Evolutionary conservation across 2,797 vertebrate genomes (phyloP), one percentile per base, ranked within the genome.

Genomic region (Tauraco hartlaubi): DNA sequence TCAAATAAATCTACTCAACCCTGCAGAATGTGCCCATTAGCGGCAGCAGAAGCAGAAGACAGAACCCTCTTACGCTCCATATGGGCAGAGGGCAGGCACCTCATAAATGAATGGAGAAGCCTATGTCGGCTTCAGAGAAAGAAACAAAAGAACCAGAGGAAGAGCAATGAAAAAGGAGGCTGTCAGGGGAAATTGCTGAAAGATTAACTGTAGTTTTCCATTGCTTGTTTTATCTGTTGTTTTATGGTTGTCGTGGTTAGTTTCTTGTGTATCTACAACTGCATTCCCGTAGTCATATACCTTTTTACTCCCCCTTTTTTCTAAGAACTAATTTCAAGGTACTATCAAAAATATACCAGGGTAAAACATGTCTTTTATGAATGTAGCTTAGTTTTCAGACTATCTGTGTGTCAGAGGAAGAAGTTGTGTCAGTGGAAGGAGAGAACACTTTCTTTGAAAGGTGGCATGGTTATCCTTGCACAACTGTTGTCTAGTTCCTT

Each of bases 31-130:
- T 98, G 87, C 88, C 97, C 89, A 95, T 98, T 98, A 98, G 95
- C 93, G 95, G 94, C 76, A 75, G 35, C 95, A 97, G 92, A 97
- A 97, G 78, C 71, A 96, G 86, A 97, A 97, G 88, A 85, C 78
- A 94, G 86, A 96, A 85, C 64, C 82, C 41, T 90, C 88, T 96
- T 97, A 83, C 41, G 80, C 35, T 96, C 90, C 95, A 81, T 92
- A 79, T 93, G 64, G 91, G 96, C 95, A 97, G 97, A 96, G 90
- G 93, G 88, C 89, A 98, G 94, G 73, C 64, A 72, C 54, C 97
- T 98, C 98, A 98, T 97, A 95, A 97, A 98, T 93, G 95, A 97
- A 85, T 74, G 35, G 81, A 86, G 94, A 97, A 98, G 84, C 86
- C 64, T 52, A 21, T 66, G 37, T 88, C 58, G 3, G 71, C 82